Base-by-base conservation (phyloP, 2,113 vertebrate genomes). In the Setophaga coronata region DNA sequence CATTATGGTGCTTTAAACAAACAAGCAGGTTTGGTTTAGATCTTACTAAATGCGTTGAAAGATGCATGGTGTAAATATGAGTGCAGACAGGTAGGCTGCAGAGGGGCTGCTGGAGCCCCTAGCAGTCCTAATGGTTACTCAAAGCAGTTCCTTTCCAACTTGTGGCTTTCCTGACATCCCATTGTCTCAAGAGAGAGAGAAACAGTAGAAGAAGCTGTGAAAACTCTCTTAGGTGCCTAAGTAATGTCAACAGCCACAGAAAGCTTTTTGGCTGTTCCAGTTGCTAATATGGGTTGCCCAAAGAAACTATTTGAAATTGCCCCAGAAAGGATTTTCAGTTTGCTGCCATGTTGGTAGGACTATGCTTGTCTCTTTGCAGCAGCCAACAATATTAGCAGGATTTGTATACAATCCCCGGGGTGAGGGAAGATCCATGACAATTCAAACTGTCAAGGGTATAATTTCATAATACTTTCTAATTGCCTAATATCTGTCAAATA, bases 111-210 rank as follows among this genome's bases (percentile, higher is more conserved):
- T 84, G 56, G 48, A 84, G 26, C 53, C 56, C 38, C 43, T 16
- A 23, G 13, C 45, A 18, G 0, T 72, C 31, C n/a, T 48, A 14
- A 33, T n/a, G 8, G 21, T 62, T 66, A 28, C 38, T 90, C 16
- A 54, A 51, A 58, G 29, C 0, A 0, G 23, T 15, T 87, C 18
- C 48, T 56, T 72, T 62, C 33, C 43, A 76, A 24, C 3, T 2
- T 0, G 0, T 28, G 15, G 36, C 31, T 28, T 80, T 88, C 43
- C 62, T 76, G 31, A 18, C 34, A 51, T 5, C 13, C 10, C 18
- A 9, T 66, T 60, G 40, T 69, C 26, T 73, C 40, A 64, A 51
- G 53, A 45, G 43, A 76, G 7, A 20, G 36, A 86, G 29, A 20
- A 84, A 45, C 25, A 40, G 18, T 2, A 69, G 40, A 76, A 24